These are phyloP conservation scores for Dendroctonus ponderosae DNA, from an alignment of 1,140 invertebrate species.

Conservation along the genomic window DNA sequence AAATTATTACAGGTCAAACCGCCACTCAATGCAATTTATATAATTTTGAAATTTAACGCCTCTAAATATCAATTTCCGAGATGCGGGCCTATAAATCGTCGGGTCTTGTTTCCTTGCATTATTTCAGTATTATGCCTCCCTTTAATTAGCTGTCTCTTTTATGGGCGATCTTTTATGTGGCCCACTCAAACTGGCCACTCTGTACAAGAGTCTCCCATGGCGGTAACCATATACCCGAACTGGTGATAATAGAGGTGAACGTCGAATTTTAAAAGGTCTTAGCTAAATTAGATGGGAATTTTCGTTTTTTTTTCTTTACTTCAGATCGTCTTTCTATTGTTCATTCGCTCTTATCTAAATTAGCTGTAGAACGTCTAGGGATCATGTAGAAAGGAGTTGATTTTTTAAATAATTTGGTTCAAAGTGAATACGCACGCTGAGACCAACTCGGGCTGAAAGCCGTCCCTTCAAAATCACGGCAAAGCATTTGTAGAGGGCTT, in stretches of 20 bases:
- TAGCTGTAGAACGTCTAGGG: no score
- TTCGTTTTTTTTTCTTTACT: no score
- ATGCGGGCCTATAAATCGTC: conserved; percentile 28
- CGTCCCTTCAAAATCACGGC: no score
- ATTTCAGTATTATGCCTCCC: conserved; percentile 22
- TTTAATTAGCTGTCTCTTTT: conserved; percentile 34
- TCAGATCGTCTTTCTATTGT: no score
- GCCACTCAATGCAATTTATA: conserved; percentile 12
- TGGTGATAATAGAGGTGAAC: conserved; percentile 1
- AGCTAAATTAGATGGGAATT: no score
- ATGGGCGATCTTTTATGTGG: conserved; percentile 31
- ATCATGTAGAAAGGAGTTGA: no score
- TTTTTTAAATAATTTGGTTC: no score
- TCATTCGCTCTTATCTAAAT: no score
- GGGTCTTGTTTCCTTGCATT: conserved; percentile 18
- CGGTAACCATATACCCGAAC: conserved; percentile 3
- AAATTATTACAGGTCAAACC: no score
- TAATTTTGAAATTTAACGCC: conserved; percentile 25
- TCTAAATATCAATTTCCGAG: conserved; percentile 21
- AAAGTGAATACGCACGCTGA: no score
- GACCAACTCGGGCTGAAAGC: no score
- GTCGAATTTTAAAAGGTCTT: not conserved
- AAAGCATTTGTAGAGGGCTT: no score
- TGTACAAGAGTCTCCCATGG: conserved; percentile 8
- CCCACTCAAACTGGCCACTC: conserved; percentile 4